These are phyloP conservation scores for Drosophila neonasuta DNA, from an alignment of 2,888 invertebrate genomes.

Conservation along the genomic window DNA sequence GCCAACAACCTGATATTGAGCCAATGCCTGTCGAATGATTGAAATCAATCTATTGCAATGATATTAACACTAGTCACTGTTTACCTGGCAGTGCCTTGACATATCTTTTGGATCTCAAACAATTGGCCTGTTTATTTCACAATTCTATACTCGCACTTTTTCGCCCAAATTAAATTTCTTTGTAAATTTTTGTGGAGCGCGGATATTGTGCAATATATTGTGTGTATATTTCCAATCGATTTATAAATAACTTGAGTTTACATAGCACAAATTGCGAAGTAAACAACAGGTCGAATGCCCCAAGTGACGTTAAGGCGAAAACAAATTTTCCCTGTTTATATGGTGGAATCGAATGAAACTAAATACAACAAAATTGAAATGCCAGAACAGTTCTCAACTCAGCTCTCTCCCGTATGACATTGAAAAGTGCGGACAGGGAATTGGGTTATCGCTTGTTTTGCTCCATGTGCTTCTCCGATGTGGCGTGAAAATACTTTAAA, in stretches of 20 bases:
- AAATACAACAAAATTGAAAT: constrained; percentile 20
- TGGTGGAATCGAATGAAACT: constrained; percentile 26
- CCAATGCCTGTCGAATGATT: background rate
- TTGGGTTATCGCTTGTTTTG: constrained; percentile 55
- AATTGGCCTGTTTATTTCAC: constrained; percentile 26
- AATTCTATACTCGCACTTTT: constrained; percentile 5
- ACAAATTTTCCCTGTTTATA: constrained; percentile 33
- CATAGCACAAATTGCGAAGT: constrained; percentile 55
- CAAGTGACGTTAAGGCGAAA: constrained; percentile 36
- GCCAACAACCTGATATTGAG: background rate
- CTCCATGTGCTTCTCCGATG: constrained; percentile 21
- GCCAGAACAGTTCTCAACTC: constrained; percentile 5
- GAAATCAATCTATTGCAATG: constrained; percentile 30
- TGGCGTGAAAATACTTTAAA: constrained; percentile 30
- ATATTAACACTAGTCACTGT: constrained; percentile 24
- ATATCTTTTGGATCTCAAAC: constrained; percentile 28
- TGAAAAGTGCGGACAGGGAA: constrained; percentile 43
- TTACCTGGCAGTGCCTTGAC: constrained; percentile 30
- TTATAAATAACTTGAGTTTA: constrained; percentile 66
- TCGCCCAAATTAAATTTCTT: constrained; percentile 13
- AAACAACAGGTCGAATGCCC: constrained; percentile 55
- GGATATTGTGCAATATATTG: constrained; percentile 56
- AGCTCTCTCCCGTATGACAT: constrained; percentile 43
- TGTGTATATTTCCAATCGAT: constrained; percentile 46
- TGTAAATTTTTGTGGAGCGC: constrained; percentile 25